phyloP scores from a whole-genome alignment of 2,113 vertebrate species.

The Rhabdornis inornatus region DNA sequence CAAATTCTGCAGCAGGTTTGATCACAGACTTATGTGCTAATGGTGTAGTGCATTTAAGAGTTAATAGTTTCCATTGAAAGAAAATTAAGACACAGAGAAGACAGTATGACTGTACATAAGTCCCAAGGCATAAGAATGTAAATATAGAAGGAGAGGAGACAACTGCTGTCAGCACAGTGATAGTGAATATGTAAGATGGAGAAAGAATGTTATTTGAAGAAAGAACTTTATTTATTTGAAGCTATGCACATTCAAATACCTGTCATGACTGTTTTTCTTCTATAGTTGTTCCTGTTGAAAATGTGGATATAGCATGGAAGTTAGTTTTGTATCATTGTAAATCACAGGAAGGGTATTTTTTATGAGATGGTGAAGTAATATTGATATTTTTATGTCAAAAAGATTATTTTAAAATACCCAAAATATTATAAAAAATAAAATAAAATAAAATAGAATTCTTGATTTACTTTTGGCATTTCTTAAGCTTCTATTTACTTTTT shows the following conservation, averaged over 20 bases:
- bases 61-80: background rate
- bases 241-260: background rate
- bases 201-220: background rate
- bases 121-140: background rate
- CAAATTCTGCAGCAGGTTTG: background rate
- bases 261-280: background rate
- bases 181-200: background rate
- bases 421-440: background rate
- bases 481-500: background rate
- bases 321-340: background rate
- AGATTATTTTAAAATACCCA: accelerated
- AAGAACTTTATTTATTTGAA: background rate
- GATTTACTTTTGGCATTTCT: background rate
- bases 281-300: background rate
- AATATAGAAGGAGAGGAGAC: background rate
- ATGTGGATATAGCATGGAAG: background rate
- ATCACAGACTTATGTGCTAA: background rate
- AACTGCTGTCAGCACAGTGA: background rate
- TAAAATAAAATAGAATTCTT: background rate
- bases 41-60: background rate
- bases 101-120: background rate
- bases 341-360: background rate
- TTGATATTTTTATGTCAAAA: background rate
- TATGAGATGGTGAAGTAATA: background rate
- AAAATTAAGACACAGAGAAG: background rate